Base-by-base conservation (phyloP, 2,797 vertebrate species). In the Labeo calbasu region DNA sequence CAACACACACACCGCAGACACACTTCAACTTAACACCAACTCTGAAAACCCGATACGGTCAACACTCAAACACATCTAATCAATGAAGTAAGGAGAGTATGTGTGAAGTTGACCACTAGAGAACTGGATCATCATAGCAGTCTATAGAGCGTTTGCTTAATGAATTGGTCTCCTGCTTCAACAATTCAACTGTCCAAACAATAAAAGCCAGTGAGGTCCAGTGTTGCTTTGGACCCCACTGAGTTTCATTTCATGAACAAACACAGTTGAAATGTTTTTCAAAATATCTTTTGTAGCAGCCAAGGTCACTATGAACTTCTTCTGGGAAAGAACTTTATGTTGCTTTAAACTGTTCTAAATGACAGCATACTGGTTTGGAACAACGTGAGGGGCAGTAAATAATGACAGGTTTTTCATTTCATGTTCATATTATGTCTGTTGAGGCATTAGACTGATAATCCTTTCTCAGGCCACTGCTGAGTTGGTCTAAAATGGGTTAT, bases 11-110 rank as follows among this genome's bases (percentile, higher is more conserved):
- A 81, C 92, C 90, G 92, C 90, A 91, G 92, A 92, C 87, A 84
- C 89, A 87, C 89, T 90, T 92, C 89, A 90, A 86, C 90, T 91
- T 90, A 87, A 86, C 91, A 91, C 94, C 92, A 94, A 91, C 92
- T 93, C 93, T 89, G 93, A 86, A 82, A 84, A 88, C 85, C 69
- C 84, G 81, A 86, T 77, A 86, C 89, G 86, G 70, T 91, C 85
- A 85, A 84, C 85, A 88, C 89, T 92, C 89, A 84, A 80, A 69
- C 82, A 86, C 90, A 92, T 84, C 79, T 79, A 84, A 86, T 82
- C 84, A 87, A 85, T 82, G 82, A 70, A 59, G 84, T 71, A 73
- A 85, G 84, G 79, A 55, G 43, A 85, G 59, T 32, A 55, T 76
- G 82, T 87, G 43, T 87, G 78, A 83, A 70, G 57, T 46, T 63